A percentile compares a stretch with the other conserved stretches of the same genome.
These are phyloP conservation scores for Cossypha heuglini DNA, from an alignment of 2,797 vertebrate genomes.

Conservation along the genomic window DNA sequence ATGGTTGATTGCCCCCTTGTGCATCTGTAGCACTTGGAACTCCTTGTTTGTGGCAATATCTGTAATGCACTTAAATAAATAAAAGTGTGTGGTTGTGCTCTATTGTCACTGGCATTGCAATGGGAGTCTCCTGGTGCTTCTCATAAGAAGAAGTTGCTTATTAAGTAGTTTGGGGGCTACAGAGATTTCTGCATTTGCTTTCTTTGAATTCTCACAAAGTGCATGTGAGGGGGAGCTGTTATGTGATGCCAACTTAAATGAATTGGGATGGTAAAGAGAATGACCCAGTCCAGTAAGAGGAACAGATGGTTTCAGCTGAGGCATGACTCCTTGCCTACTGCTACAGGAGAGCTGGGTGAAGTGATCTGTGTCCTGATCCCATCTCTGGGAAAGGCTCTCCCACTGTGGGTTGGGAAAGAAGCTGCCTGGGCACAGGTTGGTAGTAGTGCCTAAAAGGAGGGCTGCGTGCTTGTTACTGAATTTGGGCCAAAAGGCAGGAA, in stretches of 20 bases:
- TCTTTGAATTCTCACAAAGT: background rate
- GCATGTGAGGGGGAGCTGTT: background rate
- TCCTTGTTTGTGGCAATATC: background rate
- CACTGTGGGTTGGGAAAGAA: fast-evolving
- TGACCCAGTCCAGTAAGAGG: background rate
- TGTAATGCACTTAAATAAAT: background rate
- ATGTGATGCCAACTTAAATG: background rate
- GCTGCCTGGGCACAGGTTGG: background rate
- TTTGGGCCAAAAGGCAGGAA: background rate
- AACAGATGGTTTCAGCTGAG: background rate
- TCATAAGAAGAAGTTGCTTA: background rate
- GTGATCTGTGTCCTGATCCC: background rate
- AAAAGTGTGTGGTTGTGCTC: background rate
- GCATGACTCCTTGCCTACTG: background rate
- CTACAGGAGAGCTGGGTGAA: background rate
- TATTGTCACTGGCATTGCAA: background rate
- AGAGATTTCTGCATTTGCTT: background rate
- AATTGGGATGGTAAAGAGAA: background rate
- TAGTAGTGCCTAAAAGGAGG: background rate
- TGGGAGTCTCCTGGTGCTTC: background rate
- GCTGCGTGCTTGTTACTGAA: background rate
- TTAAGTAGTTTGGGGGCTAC: background rate
- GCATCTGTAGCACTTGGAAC: background rate
- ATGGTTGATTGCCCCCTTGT: background rate
- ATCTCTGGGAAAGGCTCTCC: background rate